Evolutionary conservation across 2,113 vertebrate species (phyloP).

Genomic region (Ailuropoda melanoleuca): DNA sequence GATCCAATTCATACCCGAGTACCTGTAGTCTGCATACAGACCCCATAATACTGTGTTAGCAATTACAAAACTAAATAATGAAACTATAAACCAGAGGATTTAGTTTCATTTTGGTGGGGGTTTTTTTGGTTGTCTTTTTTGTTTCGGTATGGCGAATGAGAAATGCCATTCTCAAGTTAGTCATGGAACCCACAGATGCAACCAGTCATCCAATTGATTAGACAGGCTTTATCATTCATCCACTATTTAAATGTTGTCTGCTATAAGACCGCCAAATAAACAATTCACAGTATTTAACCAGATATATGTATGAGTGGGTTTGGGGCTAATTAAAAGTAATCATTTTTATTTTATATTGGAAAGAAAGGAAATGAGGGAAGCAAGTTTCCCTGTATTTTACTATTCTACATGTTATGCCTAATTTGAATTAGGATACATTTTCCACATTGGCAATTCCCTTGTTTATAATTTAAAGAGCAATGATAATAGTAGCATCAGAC

Average conservation of each 20-base stretch:
- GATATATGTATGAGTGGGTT: slow-evolving; percentile 1
- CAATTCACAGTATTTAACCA: slow-evolving; percentile 24
- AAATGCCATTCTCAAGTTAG: slow-evolving; percentile 5
- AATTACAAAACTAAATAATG: slow-evolving; percentile 20
- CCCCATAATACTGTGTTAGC: background rate
- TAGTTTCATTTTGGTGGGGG: background rate
- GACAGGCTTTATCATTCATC: slow-evolving; percentile 23
- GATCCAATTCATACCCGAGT: background rate
- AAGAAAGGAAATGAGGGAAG: slow-evolving; percentile 38
- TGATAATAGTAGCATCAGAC: slow-evolving; percentile 60
- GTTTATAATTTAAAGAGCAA: slow-evolving; percentile 66
- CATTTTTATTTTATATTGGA: slow-evolving; percentile 51
- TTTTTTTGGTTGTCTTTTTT: background rate
- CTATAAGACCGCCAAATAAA: background rate
- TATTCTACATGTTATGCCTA: slow-evolving; percentile 59
- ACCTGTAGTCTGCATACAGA: background rate
- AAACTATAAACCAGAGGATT: slow-evolving; percentile 32
- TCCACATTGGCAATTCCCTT: slow-evolving; percentile 62
- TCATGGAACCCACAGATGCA: background rate
- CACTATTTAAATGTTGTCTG: background rate
- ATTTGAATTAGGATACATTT: slow-evolving; percentile 70
- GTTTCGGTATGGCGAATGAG: background rate
- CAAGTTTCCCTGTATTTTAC: slow-evolving; percentile 44
- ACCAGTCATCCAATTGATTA: background rate
- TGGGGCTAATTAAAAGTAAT: slow-evolving; percentile 58